phyloP scores from a whole-genome alignment of 2,113 vertebrate species.

The Platysteira castanea region DNA sequence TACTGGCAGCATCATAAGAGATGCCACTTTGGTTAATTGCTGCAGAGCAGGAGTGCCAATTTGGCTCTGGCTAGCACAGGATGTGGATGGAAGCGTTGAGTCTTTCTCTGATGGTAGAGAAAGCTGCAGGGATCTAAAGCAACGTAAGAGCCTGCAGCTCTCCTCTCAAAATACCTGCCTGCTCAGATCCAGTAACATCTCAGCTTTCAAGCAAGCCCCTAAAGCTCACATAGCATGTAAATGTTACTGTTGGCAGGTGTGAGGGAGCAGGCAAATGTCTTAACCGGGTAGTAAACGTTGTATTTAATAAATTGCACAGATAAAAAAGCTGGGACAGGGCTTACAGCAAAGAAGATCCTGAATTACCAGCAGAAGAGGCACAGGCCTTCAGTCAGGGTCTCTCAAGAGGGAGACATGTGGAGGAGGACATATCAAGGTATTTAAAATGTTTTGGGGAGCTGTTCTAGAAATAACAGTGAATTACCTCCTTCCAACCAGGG shows the following conservation, averaged over 20 bases:
- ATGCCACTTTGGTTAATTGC: background rate
- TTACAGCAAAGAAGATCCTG: background rate
- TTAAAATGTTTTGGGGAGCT: background rate
- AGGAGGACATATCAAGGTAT: background rate
- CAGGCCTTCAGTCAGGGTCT: background rate
- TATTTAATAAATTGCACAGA: background rate
- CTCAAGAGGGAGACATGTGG: background rate
- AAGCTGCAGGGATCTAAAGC: background rate
- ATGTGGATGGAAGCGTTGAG: background rate
- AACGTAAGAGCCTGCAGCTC: background rate
- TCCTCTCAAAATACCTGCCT: background rate
- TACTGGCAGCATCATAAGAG: background rate
- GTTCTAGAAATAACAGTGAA: background rate
- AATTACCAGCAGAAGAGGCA: background rate
- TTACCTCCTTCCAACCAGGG: background rate
- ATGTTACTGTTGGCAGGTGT: background rate
- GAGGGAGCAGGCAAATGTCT: background rate
- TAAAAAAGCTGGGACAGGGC: background rate
- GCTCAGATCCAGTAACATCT: background rate
- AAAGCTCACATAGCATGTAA: background rate
- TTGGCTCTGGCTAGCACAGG: background rate
- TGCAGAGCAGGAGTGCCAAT: background rate
- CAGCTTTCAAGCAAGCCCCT: background rate
- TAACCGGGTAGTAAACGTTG: rapidly evolving
- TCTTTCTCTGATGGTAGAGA: background rate